phyloP scores from a whole-genome alignment of 2,113 vertebrate species.

The Andinoacara biseriatus region DNA sequence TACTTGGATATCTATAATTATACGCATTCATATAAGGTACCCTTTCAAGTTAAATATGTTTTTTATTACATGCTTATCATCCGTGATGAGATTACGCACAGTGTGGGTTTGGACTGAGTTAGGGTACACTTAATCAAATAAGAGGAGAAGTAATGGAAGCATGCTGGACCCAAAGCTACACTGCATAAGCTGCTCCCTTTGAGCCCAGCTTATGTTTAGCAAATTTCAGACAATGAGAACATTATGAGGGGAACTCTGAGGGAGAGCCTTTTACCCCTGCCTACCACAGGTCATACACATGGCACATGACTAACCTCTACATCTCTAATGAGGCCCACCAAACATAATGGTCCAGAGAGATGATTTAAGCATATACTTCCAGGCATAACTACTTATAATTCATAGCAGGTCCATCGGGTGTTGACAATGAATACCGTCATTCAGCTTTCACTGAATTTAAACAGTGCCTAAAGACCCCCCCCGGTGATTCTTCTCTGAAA shows the following conservation, averaged over 20 bases:
- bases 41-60: slow-evolving; percentile 79
- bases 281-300: slow-evolving; percentile 26
- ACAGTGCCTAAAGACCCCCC: no score
- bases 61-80: slow-evolving; percentile 77
- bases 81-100: slow-evolving; percentile 75
- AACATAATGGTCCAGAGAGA: background rate
- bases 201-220: slow-evolving; percentile 64
- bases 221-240: slow-evolving; percentile 74
- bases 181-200: slow-evolving; percentile 55
- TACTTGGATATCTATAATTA: slow-evolving; percentile 80
- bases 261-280: slow-evolving; percentile 34
- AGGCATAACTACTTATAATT: background rate
- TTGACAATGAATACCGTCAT: background rate
- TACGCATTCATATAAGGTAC: slow-evolving; percentile 70
- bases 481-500: background rate
- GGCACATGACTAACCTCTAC: background rate
- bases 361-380: background rate
- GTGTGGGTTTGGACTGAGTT: slow-evolving; percentile 70
- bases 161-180: slow-evolving; percentile 64
- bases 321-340: slow-evolving; percentile 7
- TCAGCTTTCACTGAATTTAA: slow-evolving; percentile 5
- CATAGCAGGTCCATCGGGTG: background rate
- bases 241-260: slow-evolving; percentile 52
- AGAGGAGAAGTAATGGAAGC: slow-evolving; percentile 78
- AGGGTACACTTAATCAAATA: slow-evolving; percentile 78